Percentiles rank a stretch among this genome's conserved stretches.
Evolutionary conservation across 1,140 invertebrate genomes (phyloP).

Genomic region (Halotydeus destructor): DNA sequence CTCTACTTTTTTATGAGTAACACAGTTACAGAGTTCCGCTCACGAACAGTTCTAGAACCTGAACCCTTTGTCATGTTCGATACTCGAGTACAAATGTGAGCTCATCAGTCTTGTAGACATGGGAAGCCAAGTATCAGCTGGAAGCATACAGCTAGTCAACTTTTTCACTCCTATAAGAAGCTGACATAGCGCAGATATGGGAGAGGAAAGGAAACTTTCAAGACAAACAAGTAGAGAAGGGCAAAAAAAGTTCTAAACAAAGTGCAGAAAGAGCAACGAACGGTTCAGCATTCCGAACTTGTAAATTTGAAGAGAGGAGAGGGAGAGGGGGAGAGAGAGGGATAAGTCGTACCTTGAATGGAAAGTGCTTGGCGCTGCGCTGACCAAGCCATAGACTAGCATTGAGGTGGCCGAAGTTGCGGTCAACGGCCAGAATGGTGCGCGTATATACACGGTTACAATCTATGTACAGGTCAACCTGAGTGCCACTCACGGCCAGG

Average conservation of each 20-base stretch:
- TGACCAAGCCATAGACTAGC: constrained; percentile 65
- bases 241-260: not conserved
- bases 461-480: constrained; percentile 60
- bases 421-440: constrained; percentile 41
- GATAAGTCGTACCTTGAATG: constrained; percentile 67
- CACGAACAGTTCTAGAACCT: too few species aligned
- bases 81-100: too few species aligned
- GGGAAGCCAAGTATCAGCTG: too few species aligned
- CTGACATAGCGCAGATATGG: too few species aligned
- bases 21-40: too few species aligned
- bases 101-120: too few species aligned
- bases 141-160: too few species aligned
- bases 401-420: constrained; percentile 37
- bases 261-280: not conserved
- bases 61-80: too few species aligned
- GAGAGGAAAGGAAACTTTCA: constrained; percentile 7
- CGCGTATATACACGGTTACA: constrained; percentile 61
- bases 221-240: not conserved
- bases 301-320: too few species aligned
- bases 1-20: too few species aligned
- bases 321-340: not conserved
- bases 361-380: constrained; percentile 55
- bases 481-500: constrained; percentile 51
- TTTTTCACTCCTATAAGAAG: too few species aligned
- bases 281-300: not conserved